Percentiles rank a stretch among this genome's conserved stretches.
Conservation (phyloP, 2,113 vertebrate species). For the Campylorhamphus procurvoides region DNA sequence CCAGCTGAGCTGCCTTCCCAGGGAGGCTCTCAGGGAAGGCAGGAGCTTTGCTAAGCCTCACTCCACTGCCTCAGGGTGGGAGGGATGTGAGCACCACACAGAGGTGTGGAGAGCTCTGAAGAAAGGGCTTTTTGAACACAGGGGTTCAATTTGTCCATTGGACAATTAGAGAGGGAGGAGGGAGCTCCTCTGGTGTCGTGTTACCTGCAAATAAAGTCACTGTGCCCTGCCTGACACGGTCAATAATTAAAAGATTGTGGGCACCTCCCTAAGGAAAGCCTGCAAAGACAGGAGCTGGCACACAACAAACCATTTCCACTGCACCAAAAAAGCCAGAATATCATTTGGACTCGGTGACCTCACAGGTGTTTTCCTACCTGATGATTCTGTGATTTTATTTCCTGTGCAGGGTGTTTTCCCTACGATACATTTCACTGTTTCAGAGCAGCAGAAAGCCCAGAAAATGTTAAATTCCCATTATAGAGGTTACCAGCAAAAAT, state of each 20-base stretch:
- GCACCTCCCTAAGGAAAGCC: not conserved
- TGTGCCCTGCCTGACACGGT: not conserved
- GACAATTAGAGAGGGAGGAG: not conserved
- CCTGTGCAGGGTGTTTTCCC: not conserved
- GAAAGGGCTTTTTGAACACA: not conserved
- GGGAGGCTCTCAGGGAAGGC: not conserved
- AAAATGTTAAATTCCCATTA: not conserved
- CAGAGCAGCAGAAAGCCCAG: not conserved
- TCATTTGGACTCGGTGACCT: not conserved
- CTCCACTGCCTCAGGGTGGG: fast-evolving
- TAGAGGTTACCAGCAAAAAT: not conserved
- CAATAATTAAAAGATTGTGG: constrained; percentile 6
- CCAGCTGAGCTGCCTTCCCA: fast-evolving
- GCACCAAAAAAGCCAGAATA: not conserved
- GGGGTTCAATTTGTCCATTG: not conserved
- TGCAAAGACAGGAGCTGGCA: not conserved
- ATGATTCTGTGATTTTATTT: not conserved
- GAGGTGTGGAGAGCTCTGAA: not conserved
- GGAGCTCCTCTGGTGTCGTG: not conserved
- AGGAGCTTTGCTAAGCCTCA: not conserved
- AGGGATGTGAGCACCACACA: fast-evolving
- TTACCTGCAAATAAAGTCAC: constrained; percentile 38
- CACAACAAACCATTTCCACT: not conserved
- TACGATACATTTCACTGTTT: too few species aligned
- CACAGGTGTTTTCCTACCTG: not conserved